Conservation (phyloP, 2,113 vertebrate species). For the Malurus melanocephalus region DNA sequence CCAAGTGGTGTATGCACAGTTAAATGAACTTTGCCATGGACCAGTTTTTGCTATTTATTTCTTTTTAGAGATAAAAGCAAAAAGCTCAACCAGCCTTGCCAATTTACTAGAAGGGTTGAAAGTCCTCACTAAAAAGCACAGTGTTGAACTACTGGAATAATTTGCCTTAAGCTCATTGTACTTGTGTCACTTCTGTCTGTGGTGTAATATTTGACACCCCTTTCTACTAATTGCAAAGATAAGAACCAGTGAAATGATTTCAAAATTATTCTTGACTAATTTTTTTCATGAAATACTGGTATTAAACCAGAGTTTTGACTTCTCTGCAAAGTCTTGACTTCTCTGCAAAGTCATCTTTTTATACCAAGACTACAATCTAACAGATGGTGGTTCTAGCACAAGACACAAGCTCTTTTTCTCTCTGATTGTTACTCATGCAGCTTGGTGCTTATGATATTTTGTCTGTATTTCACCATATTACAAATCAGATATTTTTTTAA, state of each 20-base stretch:
- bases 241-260: not conserved
- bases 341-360: not conserved
- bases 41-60: not conserved
- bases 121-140: not conserved
- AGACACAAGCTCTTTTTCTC: not conserved
- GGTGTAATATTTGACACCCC: not conserved
- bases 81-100: not conserved
- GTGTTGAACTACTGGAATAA: not conserved
- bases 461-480: not conserved
- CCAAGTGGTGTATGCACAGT: not conserved
- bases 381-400: not conserved
- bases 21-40: not conserved
- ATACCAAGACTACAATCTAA: not conserved
- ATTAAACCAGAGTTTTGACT: not conserved
- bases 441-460: not conserved
- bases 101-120: not conserved
- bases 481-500: not conserved
- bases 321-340: not conserved
- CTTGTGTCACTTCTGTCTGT: not conserved
- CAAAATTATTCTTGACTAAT: not conserved
- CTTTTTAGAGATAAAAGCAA: not conserved
- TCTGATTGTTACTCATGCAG: not conserved
- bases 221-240: not conserved
- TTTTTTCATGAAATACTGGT: not conserved
- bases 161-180: not conserved